phyloP scores from a whole-genome alignment of 2,113 vertebrate genomes.

The Atractosteus spatula region DNA sequence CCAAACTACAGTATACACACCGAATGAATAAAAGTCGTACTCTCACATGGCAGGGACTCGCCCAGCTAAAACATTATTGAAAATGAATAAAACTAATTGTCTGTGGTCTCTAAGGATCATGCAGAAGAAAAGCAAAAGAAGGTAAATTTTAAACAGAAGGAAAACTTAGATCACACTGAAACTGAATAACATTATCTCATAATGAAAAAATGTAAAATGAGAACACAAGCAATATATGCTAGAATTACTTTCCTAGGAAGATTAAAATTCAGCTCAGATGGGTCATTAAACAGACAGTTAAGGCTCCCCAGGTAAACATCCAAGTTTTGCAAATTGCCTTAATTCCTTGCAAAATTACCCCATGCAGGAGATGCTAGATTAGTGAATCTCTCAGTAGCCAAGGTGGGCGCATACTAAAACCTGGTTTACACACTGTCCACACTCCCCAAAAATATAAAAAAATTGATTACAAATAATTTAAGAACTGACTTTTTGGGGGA shows the following conservation, averaged over 20 bases:
- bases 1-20: too few species aligned
- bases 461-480: too few species aligned
- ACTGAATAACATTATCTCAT: constrained; percentile 68
- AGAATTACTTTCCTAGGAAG: constrained; percentile 52
- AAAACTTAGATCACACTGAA: constrained; percentile 69
- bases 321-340: constrained; percentile 67
- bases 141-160: constrained; percentile 52
- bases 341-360: constrained; percentile 49
- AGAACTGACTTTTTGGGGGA: too few species aligned
- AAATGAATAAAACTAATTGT: constrained; percentile 35
- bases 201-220: constrained; percentile 48
- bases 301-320: constrained; percentile 57
- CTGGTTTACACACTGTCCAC: constrained; percentile 47
- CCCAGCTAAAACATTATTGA: not conserved
- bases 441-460: not conserved
- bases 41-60: not conserved
- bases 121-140: constrained; percentile 27
- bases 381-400: constrained; percentile 54
- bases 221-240: constrained; percentile 53
- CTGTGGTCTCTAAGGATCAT: constrained; percentile 42
- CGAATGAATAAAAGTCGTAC: too few species aligned
- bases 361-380: constrained; percentile 36
- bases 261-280: constrained; percentile 62
- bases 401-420: constrained; percentile 31
- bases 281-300: constrained; percentile 69